Percentiles rank a stretch among this genome's conserved stretches.
Conservation (phyloP, 2,888 invertebrate genomes). For the Hirtodrosophila histrioides region DNA sequence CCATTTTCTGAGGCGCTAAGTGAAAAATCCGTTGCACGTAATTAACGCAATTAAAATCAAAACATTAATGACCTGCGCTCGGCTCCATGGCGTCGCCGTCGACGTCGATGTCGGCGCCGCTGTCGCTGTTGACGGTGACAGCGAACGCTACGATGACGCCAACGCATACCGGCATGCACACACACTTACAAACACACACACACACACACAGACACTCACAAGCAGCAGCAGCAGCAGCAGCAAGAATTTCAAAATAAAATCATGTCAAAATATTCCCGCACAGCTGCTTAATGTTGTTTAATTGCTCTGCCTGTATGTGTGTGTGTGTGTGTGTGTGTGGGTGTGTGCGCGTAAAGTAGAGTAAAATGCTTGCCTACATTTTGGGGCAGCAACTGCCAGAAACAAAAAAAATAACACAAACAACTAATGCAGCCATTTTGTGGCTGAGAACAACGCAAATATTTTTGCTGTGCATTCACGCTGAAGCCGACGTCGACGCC, state of each 20-base stretch:
- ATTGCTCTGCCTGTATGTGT: constrained; percentile 16
- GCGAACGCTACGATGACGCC: constrained; percentile 25
- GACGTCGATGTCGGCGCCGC: constrained; percentile 38
- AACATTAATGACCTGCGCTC: constrained; percentile 83
- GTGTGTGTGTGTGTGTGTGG: neutral
- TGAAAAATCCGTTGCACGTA: constrained; percentile 83
- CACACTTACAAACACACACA: constrained; percentile 13
- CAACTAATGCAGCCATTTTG: constrained; percentile 66
- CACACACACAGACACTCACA: constrained; percentile 4
- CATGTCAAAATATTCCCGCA: constrained; percentile 33
- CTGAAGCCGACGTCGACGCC: constrained; percentile 29
- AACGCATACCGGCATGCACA: constrained; percentile 23
- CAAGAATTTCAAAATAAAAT: constrained; percentile 29
- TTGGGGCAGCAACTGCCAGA: constrained; percentile 37
- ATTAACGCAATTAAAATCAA: constrained; percentile 84
- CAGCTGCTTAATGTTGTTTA: constrained; percentile 50
- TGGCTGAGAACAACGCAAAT: constrained; percentile 40
- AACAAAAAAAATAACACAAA: neutral
- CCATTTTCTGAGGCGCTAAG: constrained; percentile 48
- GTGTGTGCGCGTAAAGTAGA: constrained; percentile 4
- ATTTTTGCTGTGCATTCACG: constrained; percentile 11
- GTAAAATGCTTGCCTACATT: constrained; percentile 62
- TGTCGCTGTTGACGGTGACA: constrained; percentile 3
- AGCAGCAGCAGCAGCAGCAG: constrained; percentile 19
- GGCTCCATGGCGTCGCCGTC: constrained; percentile 48